Evolutionary conservation across 2,797 vertebrate species (phyloP), one percentile per base, ranked within the genome.

Genomic region (Adelosebastes latens): DNA sequence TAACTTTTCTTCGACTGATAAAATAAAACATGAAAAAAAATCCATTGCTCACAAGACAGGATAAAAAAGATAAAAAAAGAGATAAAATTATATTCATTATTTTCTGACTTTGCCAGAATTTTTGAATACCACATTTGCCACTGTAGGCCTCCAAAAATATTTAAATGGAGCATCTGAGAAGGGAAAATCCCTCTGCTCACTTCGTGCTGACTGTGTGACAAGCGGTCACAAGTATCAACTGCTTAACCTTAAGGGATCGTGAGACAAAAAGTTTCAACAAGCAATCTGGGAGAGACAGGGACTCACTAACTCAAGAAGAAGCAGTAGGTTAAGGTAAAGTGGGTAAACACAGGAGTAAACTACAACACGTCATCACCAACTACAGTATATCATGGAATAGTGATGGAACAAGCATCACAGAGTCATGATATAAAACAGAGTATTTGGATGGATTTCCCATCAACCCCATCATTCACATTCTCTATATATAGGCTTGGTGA

Each of bases 391-490:
- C 46, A 27, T 67, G n/a, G 2, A 56, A 73, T 36, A 11, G 60
- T 55, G 55, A 76, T 63, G 59, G 64, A 65, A 75, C 29, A 69
- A 77, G 36, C 27, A 60, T 56, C 36, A 34, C 18, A 32, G 4
- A 39, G 49, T 58, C 22, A 65, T 71, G 42, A 70, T 72, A 59
- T 68, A 34, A 72, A 77, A 75, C 27, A 77, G 14, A 42, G 71
- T 68, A 10, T 82, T 34, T 46, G 24, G 46, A 80, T 65, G 65
- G 66, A 80, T 75, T 71, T 80, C 68, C 68, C 18, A 24, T 82
- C 66, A 32, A 58, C 14, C 8, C 34, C 63, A 78, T 88, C 29
- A 56, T n/a, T 79, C 42, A 75, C 20, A 25, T 39, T 73, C 27
- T 13, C 64, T 62, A 27, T 49, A 42, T 46, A 29, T 29, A 66